Evolutionary conservation across 1,140 invertebrate species (phyloP), one percentile per base, ranked within the genome.

Genomic region (Gryon sp.): DNA sequence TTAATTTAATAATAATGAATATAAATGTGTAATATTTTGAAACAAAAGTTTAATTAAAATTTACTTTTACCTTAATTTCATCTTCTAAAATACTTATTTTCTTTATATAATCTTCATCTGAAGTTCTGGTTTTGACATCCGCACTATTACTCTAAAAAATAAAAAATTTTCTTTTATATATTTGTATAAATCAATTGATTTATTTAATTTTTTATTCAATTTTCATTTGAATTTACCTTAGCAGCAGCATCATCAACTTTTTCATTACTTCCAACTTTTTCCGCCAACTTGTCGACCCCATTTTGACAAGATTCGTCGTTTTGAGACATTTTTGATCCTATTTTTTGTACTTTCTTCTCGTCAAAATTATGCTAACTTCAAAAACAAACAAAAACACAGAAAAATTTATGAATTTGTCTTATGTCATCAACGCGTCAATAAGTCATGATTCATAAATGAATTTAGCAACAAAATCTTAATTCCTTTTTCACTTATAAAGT

Each of bases 311-410:
- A 43, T 38, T 18, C 40, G 22, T 11, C 26, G 22, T 40, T 57
- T 24, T 53, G 8, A 7, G 69, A 62, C 69, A 73, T 73, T 53
- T 63, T 60, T 18, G 2, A 22, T 36, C n/a, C n/a, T n/a, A n/a
- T n/a, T n/a, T n/a, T n/a, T n/a, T n/a, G n/a, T n/a, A n/a, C n/a
- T n/a, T n/a, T n/a, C n/a, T n/a, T n/a, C n/a, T n/a, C n/a, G n/a
- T n/a, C n/a, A n/a, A n/a, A n/a, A n/a, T n/a, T n/a, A n/a, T n/a
- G n/a, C n/a, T n/a, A n/a, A n/a, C n/a, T n/a, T n/a, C n/a, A n/a
- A n/a, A n/a, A n/a, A n/a, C n/a, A n/a, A n/a, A n/a, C n/a, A n/a
- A n/a, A n/a, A n/a, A n/a, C n/a, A n/a, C n/a, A n/a, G n/a, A n/a
- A n/a, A n/a, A n/a, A n/a, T n/a, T n/a, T n/a, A n/a, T n/a, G n/a